phyloP scores from a whole-genome alignment of 2,113 vertebrate species.

The Amia ocellicauda region DNA sequence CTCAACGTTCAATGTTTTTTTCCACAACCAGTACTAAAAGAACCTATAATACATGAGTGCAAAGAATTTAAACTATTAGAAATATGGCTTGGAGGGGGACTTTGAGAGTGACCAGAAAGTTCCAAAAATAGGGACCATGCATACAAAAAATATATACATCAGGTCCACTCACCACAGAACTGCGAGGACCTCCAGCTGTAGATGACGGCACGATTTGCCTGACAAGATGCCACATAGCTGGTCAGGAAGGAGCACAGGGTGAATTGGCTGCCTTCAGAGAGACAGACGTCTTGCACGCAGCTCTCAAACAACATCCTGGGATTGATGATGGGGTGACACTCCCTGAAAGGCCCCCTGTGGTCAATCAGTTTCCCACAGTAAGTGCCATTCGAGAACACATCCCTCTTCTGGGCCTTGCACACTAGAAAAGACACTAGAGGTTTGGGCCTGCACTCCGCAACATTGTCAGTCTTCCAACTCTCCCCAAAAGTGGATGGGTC shows the following conservation, averaged over 20 bases:
- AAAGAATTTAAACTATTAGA: too few species aligned
- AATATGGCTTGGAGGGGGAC: too few species aligned
- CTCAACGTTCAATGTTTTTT: too few species aligned
- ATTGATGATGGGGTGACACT: slow-evolving; percentile 36
- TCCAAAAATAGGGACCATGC: too few species aligned
- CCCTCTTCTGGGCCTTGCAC: slow-evolving; percentile 8
- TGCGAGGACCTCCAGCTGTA: slow-evolving; percentile 38
- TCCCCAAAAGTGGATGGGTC: slow-evolving; percentile 19
- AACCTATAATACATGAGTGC: too few species aligned
- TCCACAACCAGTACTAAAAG: too few species aligned
- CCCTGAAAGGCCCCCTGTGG: slow-evolving; percentile 35
- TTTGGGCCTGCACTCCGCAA: slow-evolving; percentile 25
- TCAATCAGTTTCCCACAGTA: slow-evolving; percentile 34
- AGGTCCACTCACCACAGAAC: slow-evolving; percentile 44
- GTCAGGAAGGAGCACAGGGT: slow-evolving; percentile 37
- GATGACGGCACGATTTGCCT: slow-evolving; percentile 32
- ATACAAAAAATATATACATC: too few species aligned
- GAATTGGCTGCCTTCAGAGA: slow-evolving; percentile 17
- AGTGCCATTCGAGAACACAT: slow-evolving; percentile 14
- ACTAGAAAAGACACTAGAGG: slow-evolving; percentile 11
- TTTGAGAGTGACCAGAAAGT: too few species aligned
- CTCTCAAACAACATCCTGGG: slow-evolving; percentile 38
- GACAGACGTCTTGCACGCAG: slow-evolving; percentile 45
- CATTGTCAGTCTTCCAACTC: slow-evolving; percentile 20
- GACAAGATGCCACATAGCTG: slow-evolving; percentile 38